A percentile compares a stretch with the other conserved stretches of the same genome.
phyloP scores from a whole-genome alignment of 92 coral and sea anemone species.

The Heliopora coerulea region DNA sequence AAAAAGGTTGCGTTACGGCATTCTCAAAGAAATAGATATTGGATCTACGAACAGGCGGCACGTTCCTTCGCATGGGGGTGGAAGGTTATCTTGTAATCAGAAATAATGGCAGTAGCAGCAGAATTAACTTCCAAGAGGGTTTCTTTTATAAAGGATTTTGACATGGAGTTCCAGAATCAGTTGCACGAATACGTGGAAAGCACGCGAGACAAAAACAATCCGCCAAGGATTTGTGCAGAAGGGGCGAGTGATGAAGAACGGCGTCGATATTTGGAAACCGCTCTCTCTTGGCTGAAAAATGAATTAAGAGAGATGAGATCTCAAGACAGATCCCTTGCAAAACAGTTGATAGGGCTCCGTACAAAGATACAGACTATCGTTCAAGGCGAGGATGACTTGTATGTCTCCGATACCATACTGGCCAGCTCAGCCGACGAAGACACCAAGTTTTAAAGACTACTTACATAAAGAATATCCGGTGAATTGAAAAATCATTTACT shows the following conservation, averaged over 20 bases:
- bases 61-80: too few relatives aligned
- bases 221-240: conserved; percentile 42
- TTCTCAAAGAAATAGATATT: too few relatives aligned
- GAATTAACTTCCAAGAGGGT: conserved; percentile 24
- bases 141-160: conserved; percentile 28
- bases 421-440: conserved; percentile 20
- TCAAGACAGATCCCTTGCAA: conserved; percentile 71
- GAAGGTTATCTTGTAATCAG: neutral
- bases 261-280: conserved; percentile 61
- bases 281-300: conserved; percentile 61
- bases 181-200: conserved; percentile 29
- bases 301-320: conserved; percentile 68
- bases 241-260: conserved; percentile 68
- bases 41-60: too few relatives aligned
- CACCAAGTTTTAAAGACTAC: conserved; percentile 2
- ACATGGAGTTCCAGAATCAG: conserved; percentile 34
- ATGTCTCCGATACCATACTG: conserved; percentile 25
- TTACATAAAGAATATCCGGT: too few relatives aligned
- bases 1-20: too few relatives aligned
- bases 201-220: conserved; percentile 14
- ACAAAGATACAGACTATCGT: conserved; percentile 69
- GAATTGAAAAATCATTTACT: neutral
- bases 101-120: conserved; percentile 13
- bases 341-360: conserved; percentile 66
- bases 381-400: conserved; percentile 57